Conservation (phyloP, 2,888 invertebrate genomes). For the Tinea pellionella region DNA sequence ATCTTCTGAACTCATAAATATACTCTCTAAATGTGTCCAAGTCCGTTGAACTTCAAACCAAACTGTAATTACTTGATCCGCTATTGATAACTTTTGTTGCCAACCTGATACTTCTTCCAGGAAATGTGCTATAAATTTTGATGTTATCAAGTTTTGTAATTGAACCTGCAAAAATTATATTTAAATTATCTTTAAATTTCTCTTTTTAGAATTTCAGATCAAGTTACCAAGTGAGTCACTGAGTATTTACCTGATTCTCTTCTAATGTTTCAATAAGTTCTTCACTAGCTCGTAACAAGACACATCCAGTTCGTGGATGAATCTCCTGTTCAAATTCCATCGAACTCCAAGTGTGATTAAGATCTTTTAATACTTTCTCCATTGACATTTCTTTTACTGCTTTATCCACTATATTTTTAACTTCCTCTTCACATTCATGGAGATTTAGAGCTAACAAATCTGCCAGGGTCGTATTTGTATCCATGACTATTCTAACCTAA, state of each 20-base stretch:
- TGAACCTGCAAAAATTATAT: conserved; percentile 73
- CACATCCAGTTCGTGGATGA: conserved; percentile 88
- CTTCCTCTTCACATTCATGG: conserved; percentile 97
- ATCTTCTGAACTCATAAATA: conserved; percentile 98
- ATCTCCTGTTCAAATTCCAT: conserved; percentile 94
- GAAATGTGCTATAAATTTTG: conserved; percentile 97
- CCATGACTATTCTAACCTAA: conserved; percentile 95
- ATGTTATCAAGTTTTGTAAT: conserved; percentile 95
- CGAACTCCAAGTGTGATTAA: conserved; percentile 90
- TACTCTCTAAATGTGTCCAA: conserved; percentile 97
- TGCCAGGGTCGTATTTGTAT: conserved; percentile 89
- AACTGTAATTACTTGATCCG: conserved; percentile 91
- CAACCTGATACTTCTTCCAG: conserved; percentile 93
- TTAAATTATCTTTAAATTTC: too few species aligned
- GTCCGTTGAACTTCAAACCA: conserved; percentile 98
- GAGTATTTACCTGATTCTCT: conserved; percentile 85
- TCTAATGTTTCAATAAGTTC: conserved; percentile 96
- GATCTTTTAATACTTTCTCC: conserved; percentile 93
- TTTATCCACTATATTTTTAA: conserved; percentile 96
- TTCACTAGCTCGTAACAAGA: conserved; percentile 89
- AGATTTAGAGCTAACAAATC: conserved; percentile 91
- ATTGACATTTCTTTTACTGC: conserved; percentile 99
- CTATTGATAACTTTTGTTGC: conserved; percentile 92
- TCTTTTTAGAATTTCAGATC: too few species aligned
- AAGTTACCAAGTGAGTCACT: too few species aligned